Evolutionary conservation across 2,888 invertebrate genomes (phyloP), one percentile per base, ranked within the genome.

Genomic region (Notodonta ziczac): DNA sequence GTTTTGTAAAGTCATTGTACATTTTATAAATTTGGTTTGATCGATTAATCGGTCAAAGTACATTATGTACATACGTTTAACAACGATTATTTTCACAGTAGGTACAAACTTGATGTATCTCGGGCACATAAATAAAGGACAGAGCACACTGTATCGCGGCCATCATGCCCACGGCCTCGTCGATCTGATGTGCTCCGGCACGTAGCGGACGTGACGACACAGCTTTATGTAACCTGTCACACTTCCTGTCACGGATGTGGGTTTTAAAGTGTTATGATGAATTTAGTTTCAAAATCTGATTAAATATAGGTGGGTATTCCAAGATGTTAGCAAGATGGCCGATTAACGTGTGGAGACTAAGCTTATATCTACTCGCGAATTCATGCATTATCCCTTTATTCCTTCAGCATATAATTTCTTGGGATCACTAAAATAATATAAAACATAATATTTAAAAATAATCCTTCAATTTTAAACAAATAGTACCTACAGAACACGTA

Each of bases 181-280:
- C 56, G 61, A 75, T 76, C 75, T 60, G 75, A 75, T 76, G 59
- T 59, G 24, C 60, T 32, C n/a, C 62, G 57, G 65, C 66, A 63
- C 56, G 56, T 44, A 16, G 52, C 62, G 69, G 63, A 75, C 75
- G 75, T 75, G 75, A 56, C 46, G 62, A 52, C 70, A 67, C 69
- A 70, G 60, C 66, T 75, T 66, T 73, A 64, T 74, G 67, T 78
- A 72, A 80, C 78, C 77, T 78, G 68, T 72, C 65, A 72, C 83
- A 82, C 83, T 83, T 83, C 82, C 82, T 81, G 80, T 82, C 76
- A 69, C 65, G 63, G 48, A 44, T 24, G 48, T 56, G 32, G 8
- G 14, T 54, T 44, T 59, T 68, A 60, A 69, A 63, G 65, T 65
- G 60, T 62, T 65, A 65, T 69, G 71, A 64, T 65, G 54, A 54